Conservation (phyloP, 2,113 vertebrate genomes). For the Isurus oxyrinchus region DNA sequence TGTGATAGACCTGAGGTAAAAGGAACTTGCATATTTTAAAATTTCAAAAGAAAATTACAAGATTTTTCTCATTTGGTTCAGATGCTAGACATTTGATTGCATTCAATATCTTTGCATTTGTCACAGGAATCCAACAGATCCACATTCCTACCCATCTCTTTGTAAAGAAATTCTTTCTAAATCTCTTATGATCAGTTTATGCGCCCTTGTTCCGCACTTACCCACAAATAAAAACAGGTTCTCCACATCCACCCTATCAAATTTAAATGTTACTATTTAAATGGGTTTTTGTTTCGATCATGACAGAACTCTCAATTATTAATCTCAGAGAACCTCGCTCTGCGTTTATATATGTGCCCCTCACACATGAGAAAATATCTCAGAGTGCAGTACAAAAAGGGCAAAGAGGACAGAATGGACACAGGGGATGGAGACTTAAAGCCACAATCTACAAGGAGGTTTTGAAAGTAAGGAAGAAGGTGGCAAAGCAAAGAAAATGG, state of each 20-base stretch:
- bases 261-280: neutral
- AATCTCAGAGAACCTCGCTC: neutral
- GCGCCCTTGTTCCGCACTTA: neutral
- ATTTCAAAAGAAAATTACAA: neutral
- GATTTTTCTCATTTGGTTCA: too few species aligned
- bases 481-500: neutral
- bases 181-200: neutral
- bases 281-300: neutral
- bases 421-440: neutral
- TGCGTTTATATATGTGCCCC: neutral
- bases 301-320: neutral
- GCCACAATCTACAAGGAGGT: neutral
- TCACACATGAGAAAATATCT: neutral
- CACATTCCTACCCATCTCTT: neutral
- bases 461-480: neutral
- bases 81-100: too few species aligned
- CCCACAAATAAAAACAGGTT: neutral
- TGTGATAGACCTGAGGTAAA: neutral
- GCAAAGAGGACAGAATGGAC: neutral
- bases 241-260: neutral
- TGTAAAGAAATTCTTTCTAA: neutral
- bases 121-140: neutral
- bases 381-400: neutral
- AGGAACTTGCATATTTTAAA: neutral
- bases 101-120: neutral